These are phyloP conservation scores for Caenorhabditis uteleia DNA, from an alignment of 2,888 invertebrate species.

Conservation along the genomic window DNA sequence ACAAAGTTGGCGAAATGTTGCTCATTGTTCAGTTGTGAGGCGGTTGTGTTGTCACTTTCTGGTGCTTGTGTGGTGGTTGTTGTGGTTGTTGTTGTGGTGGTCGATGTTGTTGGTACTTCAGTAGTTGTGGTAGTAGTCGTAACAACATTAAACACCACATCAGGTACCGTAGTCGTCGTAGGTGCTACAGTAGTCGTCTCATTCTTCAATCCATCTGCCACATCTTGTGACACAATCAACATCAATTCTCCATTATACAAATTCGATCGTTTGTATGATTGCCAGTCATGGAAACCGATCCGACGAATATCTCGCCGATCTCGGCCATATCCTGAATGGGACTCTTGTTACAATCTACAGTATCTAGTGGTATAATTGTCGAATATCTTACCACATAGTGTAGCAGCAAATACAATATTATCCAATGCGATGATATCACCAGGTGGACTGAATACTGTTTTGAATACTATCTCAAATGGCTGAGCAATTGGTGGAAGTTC, in stretches of 20 bases:
- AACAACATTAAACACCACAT: too few species aligned
- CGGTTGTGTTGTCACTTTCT: neutral
- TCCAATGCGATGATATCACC: conserved; percentile 62
- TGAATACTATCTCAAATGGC: conserved; percentile 63
- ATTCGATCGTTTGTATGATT: conserved; percentile 36
- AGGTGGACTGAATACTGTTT: conserved; percentile 58
- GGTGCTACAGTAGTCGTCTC: conserved; percentile 8
- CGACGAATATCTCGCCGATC: conserved; percentile 36
- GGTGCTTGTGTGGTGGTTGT: neutral
- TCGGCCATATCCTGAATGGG: conserved; percentile 24
- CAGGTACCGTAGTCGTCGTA: conserved; percentile 5
- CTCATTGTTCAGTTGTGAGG: too few species aligned
- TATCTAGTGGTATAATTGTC: neutral
- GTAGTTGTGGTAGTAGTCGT: conserved; percentile 20
- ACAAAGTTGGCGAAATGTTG: conserved; percentile 52
- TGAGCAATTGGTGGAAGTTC: conserved; percentile 64
- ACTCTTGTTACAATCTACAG: neutral
- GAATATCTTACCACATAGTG: conserved; percentile 61
- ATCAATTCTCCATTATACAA: conserved; percentile 49
- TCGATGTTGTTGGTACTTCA: conserved; percentile 1
- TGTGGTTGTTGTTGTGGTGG: conserved; percentile 2
- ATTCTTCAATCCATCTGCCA: conserved; percentile 27
- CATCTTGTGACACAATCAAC: conserved; percentile 52
- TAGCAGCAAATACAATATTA: conserved; percentile 61
- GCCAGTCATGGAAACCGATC: conserved; percentile 50